Base-by-base conservation (phyloP, 2,888 invertebrate species). In the Sarcophaga variegata region DNA sequence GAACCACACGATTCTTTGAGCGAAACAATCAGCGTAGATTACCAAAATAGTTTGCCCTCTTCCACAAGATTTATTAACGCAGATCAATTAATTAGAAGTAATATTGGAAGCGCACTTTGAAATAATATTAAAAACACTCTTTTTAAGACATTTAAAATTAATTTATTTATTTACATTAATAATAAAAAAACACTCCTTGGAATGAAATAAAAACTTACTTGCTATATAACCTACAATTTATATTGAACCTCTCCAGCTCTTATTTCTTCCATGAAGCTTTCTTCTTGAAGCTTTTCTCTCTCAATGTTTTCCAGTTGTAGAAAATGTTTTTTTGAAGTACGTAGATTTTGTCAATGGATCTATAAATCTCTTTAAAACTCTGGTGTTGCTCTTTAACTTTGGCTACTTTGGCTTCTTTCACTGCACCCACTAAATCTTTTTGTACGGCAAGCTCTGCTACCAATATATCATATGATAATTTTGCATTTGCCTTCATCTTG, bases 101-200 rank as follows among this genome's bases (percentile, higher is more conserved):
- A 77, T 25, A 69, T 77, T 76, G 64, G 64, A 66, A 76, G 25
- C 45, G 17, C 64, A 25, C 25, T 64, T 25, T 25, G 25, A 6
- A 25, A 25, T 25, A 25, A 25, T 25, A 25, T 25, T 25, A 3
- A 25, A 25, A 25, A 25, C 25, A 25, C 25, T 25, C 2, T 25
- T 25, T 25, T 25, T 25, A 25, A 25, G 25, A 3, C 25, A 25
- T 25, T 25, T 25, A 25, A 25, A 25, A 25, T 25, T 25, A 2
- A 25, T 27, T 27, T 27, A 27, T 27, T 27, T 27, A 27, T 27
- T 27, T 27, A 27, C 27, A 27, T 27, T 27, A 27, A 27, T 27
- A 27, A 27, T 27, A 27, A 27, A 69, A 69, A 37, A 69, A 22
- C 25, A 47, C 4, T 25, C 25, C 25, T 25, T 25, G 37, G 8